Base-by-base conservation (phyloP, 2,888 invertebrate species). In the Coenonympha glycerion region DNA sequence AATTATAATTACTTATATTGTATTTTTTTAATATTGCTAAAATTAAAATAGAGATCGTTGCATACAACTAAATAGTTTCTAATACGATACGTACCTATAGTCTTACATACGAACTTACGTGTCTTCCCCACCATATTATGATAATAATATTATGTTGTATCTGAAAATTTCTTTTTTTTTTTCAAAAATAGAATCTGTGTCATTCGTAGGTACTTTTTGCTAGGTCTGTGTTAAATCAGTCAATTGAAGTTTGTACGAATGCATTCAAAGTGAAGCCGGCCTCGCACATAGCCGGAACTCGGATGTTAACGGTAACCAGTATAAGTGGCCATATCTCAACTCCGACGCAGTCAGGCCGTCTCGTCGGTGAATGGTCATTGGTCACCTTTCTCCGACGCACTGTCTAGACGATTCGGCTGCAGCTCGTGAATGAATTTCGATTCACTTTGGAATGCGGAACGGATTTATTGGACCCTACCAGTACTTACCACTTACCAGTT, bases 361-460 rank as follows among this genome's bases (percentile, higher is more conserved):
- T 69, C 76, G 71, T 68, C 77, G 79, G 83, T 80, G 84, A 85
- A 82, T 85, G 85, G 83, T 79, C 83, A 85, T 81, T 85, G 85
- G 83, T 80, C 81, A 86, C 86, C 86, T 87, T 87, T 87, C 86
- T 83, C 86, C 86, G 85, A 79, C 85, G 76, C 76, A 79, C 78
- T 73, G 86, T 86, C 85, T 86, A 81, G 85, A 80, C 83, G 71
- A 73, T 71, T 79, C 76, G 71, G 76, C 70, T 73, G 69, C 77
- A 74, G 73, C 75, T 81, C 69, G 79, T 86, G 83, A 85, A 85
- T 86, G 86, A 85, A 80, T 76, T 78, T 72, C 73, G 79, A 76
- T 79, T 72, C 73, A 73, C 78, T 74, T 77, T 58, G 84, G 86
- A 85, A 86, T 85, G 84, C 84, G 84, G 86, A 82, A 84, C 80